Evolutionary conservation across 1,140 invertebrate genomes (phyloP).

Genomic region (Wasmannia auropunctata): DNA sequence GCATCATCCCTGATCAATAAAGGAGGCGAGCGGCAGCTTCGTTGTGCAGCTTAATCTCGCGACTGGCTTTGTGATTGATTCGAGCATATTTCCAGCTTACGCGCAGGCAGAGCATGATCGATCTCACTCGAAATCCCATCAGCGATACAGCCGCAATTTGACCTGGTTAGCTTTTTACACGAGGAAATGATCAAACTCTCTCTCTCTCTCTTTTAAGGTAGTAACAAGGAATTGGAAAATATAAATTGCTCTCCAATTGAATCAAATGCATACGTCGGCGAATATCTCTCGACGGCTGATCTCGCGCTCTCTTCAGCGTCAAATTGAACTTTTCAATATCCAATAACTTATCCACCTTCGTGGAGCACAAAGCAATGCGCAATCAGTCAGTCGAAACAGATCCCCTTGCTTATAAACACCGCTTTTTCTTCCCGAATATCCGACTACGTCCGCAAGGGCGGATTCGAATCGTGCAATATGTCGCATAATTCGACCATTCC

Average conservation of each 20-base stretch:
- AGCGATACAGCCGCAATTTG: neutral
- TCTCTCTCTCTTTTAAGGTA: too few species aligned
- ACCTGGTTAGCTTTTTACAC: constrained; percentile 30
- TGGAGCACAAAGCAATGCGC: neutral
- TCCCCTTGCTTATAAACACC: constrained; percentile 56
- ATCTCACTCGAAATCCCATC: constrained; percentile 58
- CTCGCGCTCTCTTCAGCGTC: too few species aligned
- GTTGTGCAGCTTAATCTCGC: constrained; percentile 64
- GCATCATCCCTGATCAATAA: constrained; percentile 63
- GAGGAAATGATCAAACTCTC: constrained; percentile 6
- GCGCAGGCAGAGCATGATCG: constrained; percentile 52
- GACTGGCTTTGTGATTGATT: constrained; percentile 73
- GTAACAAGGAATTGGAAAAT: neutral
- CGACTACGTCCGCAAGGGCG: constrained; percentile 29
- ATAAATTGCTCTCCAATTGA: neutral
- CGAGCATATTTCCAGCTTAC: constrained; percentile 68
- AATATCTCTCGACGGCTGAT: neutral
- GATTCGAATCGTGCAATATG: constrained; percentile 72
- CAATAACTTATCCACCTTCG: constrained; percentile 15
- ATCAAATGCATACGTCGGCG: neutral
- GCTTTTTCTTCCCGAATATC: constrained; percentile 53
- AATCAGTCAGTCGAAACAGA: constrained; percentile 61
- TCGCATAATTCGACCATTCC: constrained; percentile 79
- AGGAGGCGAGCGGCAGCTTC: constrained; percentile 21
- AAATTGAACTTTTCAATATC: constrained; percentile 17